Evolutionary conservation across 2,797 vertebrate genomes (phyloP).

Genomic region (Sebastiscus tertius): DNA sequence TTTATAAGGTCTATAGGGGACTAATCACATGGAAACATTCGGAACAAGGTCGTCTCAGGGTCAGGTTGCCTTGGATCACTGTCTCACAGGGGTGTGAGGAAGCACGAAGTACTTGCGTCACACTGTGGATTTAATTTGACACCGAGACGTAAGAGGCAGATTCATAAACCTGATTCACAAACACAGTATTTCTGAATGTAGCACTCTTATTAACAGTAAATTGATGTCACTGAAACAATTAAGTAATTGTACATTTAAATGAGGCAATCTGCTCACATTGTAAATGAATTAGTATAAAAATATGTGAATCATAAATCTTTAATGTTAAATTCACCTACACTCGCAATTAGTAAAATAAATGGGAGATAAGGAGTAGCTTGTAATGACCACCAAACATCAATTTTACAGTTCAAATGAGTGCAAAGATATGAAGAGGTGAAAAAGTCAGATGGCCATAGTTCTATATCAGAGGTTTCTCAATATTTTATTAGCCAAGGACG

Average conservation of each 20-base stretch:
- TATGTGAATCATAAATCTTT: constrained; percentile 32
- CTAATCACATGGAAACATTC: constrained; percentile 41
- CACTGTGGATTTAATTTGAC: neutral
- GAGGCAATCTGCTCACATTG: constrained; percentile 7
- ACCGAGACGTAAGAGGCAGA: neutral
- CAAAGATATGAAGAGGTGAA: neutral
- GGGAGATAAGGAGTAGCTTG: constrained; percentile 23
- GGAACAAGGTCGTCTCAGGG: constrained; percentile 30
- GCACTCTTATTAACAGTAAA: neutral
- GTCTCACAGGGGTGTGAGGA: neutral
- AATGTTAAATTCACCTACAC: constrained; percentile 9
- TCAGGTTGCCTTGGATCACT: constrained; percentile 10
- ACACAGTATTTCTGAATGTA: neutral
- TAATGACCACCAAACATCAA: neutral
- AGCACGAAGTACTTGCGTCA: neutral
- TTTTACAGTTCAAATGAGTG: constrained; percentile 19
- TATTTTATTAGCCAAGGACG: no score
- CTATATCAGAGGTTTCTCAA: no score
- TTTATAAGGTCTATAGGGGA: constrained; percentile 32
- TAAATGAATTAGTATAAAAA: constrained; percentile 19
- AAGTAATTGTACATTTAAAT: neutral
- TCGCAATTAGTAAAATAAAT: constrained; percentile 18
- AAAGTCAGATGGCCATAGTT: neutral
- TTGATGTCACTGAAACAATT: neutral
- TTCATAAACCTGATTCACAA: neutral